phyloP scores from a whole-genome alignment of 2,113 vertebrate species.

The human (Homo sapiens) region DNA sequence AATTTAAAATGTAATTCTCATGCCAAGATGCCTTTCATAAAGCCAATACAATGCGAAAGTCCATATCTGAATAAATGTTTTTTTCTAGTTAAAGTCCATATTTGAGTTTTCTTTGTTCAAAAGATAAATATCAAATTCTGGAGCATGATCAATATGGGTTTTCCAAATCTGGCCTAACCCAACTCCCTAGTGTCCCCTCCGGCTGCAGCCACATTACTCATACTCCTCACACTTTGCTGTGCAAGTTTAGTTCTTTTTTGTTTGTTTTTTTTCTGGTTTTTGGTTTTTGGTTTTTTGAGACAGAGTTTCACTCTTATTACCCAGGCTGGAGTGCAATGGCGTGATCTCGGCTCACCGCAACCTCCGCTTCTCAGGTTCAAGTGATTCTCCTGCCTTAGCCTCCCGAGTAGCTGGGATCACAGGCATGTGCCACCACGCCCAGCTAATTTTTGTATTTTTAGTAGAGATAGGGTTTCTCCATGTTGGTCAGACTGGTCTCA shows the following conservation, averaged over 20 bases:
- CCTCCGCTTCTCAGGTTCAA: no score
- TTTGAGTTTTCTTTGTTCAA: background rate
- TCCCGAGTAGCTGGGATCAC: no score
- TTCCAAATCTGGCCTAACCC: background rate
- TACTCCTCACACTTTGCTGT: background rate
- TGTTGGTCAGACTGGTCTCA: no score
- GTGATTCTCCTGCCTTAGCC: no score
- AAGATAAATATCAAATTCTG: background rate
- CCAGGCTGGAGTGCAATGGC: no score
- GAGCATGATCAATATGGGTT: rapidly evolving
- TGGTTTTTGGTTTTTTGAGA: no score
- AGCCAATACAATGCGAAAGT: background rate
- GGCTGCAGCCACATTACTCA: background rate
- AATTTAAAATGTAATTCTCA: background rate
- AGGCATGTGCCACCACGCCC: no score
- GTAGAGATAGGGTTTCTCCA: no score
- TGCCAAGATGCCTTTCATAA: background rate
- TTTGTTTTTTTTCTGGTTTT: no score
- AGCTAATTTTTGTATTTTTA: no score
- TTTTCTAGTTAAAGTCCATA: background rate
- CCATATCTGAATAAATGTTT: background rate
- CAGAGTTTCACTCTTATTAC: no score
- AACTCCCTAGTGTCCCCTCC: background rate
- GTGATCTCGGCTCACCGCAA: no score
- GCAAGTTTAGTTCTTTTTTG: background rate